Evolutionary conservation across 2,113 vertebrate genomes (phyloP), one percentile per base, ranked within the genome.

Genomic region (Pelusios castaneus): DNA sequence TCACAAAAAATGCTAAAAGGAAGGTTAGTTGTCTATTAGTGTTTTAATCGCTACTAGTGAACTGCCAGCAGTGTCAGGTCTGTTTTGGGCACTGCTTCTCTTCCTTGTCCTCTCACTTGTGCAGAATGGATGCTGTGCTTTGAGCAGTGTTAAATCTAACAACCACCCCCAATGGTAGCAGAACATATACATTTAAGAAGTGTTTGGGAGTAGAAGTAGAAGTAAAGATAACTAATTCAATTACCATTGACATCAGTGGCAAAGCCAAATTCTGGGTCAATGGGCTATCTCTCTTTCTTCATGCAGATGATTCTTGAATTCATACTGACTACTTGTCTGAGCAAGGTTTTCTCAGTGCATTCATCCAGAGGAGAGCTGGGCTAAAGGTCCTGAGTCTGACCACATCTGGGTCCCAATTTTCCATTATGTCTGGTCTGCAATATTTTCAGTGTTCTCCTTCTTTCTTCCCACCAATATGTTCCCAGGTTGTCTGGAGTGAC

Each of bases 241-340:
- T 0, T 7, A 17, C 54, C 4, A n/a, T 9, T 60, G 49, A 34
- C 43, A 38, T 29, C 41, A 76, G 43, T 76, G 12, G 11, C 41
- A 76, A 76, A 76, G 2, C 43, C 58, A 82, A 45, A 47, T 43
- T 0, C 0, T 2, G 43, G 27, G n/a, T 1, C 1, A 0, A 3
- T 10, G 81, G 24, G 21, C 22, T 45, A 76, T 76, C 11, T 76
- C 41, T 27, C 73, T 29, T 76, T 76, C 73, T 45, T 76, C 41
- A 27, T 25, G 10, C 41, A 45, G 27, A 76, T 29, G 45, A 75
- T 11, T 10, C 25, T 22, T 4, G 24, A 76, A 76, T 58, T 27
- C 25, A 29, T 12, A 58, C 4, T 10, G 10, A 58, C 29, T 45
- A 45, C 45, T 76, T 45, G 41, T 38, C 63, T 70, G n/a, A 70